These are phyloP conservation scores for Meles meles DNA, from an alignment of 2,113 vertebrate genomes.

Conservation along the genomic window DNA sequence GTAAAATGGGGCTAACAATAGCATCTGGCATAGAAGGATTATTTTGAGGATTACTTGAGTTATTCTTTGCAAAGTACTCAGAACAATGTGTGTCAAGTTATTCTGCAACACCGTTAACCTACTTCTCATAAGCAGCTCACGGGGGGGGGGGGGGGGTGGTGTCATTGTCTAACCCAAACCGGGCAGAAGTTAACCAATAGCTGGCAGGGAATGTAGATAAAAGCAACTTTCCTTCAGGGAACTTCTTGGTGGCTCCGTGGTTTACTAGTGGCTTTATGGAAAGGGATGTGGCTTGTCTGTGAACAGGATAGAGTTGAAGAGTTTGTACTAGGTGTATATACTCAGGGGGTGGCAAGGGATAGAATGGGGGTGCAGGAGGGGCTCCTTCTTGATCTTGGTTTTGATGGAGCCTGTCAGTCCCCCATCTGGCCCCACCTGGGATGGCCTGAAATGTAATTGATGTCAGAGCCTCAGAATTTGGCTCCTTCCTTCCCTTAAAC, in stretches of 20 bases:
- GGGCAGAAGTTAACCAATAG: not conserved
- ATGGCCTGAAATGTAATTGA: too few relatives aligned
- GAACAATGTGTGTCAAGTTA: too few relatives aligned
- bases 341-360: not conserved
- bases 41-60: not conserved
- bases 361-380: fast-evolving
- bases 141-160: too few relatives aligned
- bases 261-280: not conserved
- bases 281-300: not conserved
- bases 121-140: not conserved
- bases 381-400: not conserved
- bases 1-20: not conserved
- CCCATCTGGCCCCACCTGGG: too few relatives aligned
- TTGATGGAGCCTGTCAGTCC: not conserved
- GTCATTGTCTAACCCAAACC: not conserved
- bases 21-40: not conserved
- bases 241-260: not conserved
- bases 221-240: not conserved
- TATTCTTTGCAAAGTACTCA: not conserved
- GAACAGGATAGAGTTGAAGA: not conserved
- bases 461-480: not conserved
- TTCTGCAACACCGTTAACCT: not conserved
- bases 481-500: not conserved
- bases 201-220: not conserved
- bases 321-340: not conserved